These are phyloP conservation scores for Tetropium fuscum DNA, from an alignment of 2,888 invertebrate species.

Conservation along the genomic window DNA sequence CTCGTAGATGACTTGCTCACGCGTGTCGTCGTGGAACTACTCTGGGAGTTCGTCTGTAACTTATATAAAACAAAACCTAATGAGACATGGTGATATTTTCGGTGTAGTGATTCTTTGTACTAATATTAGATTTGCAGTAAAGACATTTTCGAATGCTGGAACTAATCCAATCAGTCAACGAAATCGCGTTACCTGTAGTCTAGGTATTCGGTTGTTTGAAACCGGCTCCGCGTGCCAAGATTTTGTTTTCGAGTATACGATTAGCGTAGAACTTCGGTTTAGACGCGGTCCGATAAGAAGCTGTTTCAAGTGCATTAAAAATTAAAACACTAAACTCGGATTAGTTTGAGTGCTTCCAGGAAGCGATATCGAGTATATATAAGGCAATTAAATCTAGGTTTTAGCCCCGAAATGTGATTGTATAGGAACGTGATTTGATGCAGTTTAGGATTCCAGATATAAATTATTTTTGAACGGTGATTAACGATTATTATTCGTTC, in stretches of 20 bases:
- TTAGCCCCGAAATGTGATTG: too few relatives aligned
- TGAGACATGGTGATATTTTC: slow-evolving; percentile 54
- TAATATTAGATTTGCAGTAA: slow-evolving; percentile 39
- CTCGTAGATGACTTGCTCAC: slow-evolving; percentile 70
- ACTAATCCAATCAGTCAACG: slow-evolving; percentile 35
- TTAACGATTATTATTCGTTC: too few relatives aligned
- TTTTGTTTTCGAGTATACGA: background rate
- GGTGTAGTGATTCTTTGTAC: slow-evolving; percentile 46
- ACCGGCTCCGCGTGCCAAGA: background rate
- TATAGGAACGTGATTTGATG: too few relatives aligned
- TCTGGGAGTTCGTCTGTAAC: slow-evolving; percentile 70
- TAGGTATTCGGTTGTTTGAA: background rate
- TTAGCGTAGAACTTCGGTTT: too few relatives aligned
- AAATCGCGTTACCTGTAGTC: slow-evolving; percentile 13
- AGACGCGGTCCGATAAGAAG: too few relatives aligned
- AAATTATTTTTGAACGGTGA: too few relatives aligned
- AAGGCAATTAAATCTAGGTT: too few relatives aligned
- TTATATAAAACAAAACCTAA: slow-evolving; percentile 35
- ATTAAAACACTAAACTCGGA: too few relatives aligned
- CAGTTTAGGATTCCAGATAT: too few relatives aligned
- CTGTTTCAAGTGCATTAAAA: too few relatives aligned
- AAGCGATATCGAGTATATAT: too few relatives aligned
- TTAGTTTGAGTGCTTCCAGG: too few relatives aligned
- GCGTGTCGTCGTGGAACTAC: slow-evolving; percentile 71
- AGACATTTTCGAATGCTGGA: slow-evolving; percentile 37